Evolutionary conservation across 2,797 vertebrate genomes (phyloP).

Genomic region (Pantherophis vulpinus): DNA sequence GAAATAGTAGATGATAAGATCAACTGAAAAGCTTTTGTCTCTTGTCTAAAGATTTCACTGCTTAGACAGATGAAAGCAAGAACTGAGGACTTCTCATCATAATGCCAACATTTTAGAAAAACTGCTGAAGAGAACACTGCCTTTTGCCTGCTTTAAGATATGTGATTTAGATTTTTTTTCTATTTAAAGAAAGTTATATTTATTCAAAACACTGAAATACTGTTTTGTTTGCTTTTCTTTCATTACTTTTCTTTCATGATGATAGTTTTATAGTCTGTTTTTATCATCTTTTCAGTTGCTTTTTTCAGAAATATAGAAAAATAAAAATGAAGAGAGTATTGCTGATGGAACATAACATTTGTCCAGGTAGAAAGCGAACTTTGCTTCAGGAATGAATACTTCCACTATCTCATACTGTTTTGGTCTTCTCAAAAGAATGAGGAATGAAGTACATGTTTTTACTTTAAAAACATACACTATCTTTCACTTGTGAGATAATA

Average conservation of each 20-base stretch:
- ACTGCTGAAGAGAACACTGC: background rate
- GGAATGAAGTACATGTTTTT: background rate
- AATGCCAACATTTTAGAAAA: background rate
- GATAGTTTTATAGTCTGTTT: background rate
- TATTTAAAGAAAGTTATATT: background rate
- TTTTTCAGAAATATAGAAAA: background rate
- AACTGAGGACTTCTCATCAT: background rate
- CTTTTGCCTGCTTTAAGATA: background rate
- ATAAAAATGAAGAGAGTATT: background rate
- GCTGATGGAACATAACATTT: background rate
- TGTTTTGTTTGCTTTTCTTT: background rate
- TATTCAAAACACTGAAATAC: background rate
- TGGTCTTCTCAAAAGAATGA: background rate
- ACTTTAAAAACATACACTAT: background rate
- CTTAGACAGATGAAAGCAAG: background rate
- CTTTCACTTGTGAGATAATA: background rate
- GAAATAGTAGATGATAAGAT: background rate
- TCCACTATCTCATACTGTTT: background rate
- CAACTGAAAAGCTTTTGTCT: background rate
- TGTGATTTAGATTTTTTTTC: background rate
- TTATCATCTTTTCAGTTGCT: background rate
- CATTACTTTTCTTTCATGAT: background rate
- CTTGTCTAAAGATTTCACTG: background rate
- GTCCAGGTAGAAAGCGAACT: background rate
- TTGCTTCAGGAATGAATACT: background rate